Evolutionary conservation across 2,113 vertebrate genomes (phyloP).

Genomic region (Ceyx margarethae): DNA sequence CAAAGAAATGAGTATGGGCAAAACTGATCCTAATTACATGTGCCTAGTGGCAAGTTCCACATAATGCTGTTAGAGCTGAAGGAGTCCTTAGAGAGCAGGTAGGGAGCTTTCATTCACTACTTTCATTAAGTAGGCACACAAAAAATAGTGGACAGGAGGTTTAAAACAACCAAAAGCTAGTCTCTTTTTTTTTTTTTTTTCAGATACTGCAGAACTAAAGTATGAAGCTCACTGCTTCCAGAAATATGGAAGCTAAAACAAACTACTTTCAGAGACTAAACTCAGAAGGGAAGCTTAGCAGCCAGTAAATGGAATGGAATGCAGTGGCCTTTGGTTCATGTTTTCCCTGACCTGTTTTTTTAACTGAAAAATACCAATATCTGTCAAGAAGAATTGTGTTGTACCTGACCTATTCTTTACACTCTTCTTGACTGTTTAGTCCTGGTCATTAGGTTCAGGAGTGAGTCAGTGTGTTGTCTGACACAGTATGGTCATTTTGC

Average conservation of each 20-base stretch:
- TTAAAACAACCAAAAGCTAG: background rate
- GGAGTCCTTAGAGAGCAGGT: background rate
- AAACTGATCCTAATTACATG: background rate
- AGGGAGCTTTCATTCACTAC: background rate
- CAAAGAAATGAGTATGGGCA: background rate
- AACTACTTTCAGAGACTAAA: background rate
- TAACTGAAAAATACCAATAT: background rate
- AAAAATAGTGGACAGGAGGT: background rate
- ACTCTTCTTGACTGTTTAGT: background rate
- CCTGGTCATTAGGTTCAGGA: background rate
- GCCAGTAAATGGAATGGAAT: background rate
- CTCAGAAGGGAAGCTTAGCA: background rate
- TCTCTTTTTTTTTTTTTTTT: background rate
- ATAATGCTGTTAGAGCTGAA: background rate
- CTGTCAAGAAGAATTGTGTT: background rate
- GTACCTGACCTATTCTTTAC: background rate
- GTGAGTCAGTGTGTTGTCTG: fast-evolving
- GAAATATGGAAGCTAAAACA: background rate
- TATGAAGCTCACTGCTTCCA: background rate
- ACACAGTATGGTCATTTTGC: background rate
- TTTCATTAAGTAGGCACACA: background rate
- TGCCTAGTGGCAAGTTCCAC: background rate
- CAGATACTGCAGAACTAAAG: background rate
- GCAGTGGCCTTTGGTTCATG: background rate
- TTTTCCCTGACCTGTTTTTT: background rate